These are phyloP conservation scores for Alentia gelatinosa DNA, from an alignment of 2,888 invertebrate genomes.

Conservation along the genomic window DNA sequence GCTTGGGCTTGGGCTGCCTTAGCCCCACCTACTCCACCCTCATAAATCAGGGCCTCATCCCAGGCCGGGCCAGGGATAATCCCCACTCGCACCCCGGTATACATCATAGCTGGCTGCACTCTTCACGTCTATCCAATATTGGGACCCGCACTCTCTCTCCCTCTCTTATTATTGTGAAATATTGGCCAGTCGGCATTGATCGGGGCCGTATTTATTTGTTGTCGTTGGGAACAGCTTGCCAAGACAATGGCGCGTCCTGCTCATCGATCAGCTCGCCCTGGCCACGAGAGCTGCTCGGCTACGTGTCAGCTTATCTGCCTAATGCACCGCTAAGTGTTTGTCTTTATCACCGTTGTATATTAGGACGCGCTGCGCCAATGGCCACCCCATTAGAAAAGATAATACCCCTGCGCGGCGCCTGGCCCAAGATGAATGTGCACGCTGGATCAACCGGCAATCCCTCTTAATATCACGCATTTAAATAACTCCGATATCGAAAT, in stretches of 20 bases:
- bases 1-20: too few species aligned
- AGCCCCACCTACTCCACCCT: neutral
- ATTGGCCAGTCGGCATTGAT: slow-evolving; percentile 48
- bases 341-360: slow-evolving; percentile 55
- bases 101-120: slow-evolving; percentile 27
- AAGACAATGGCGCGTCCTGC: slow-evolving; percentile 40
- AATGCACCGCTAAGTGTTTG: slow-evolving; percentile 50
- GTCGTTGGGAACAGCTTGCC: slow-evolving; percentile 40
- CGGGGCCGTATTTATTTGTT: slow-evolving; percentile 47
- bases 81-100: neutral
- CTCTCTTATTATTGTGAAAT: slow-evolving; percentile 48
- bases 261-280: slow-evolving; percentile 32
- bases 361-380: slow-evolving; percentile 1
- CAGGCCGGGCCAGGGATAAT: neutral
- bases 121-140: neutral
- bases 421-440: slow-evolving; percentile 42
- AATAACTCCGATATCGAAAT: slow-evolving; percentile 56
- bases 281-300: neutral
- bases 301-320: slow-evolving; percentile 55
- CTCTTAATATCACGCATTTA: slow-evolving; percentile 56
- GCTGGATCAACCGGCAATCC: slow-evolving; percentile 44
- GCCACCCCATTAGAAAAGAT: slow-evolving; percentile 53
- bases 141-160: neutral
- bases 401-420: slow-evolving; percentile 24
- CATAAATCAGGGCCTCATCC: slow-evolving; percentile 35